Conservation (phyloP, 2,797 vertebrate species). For the Macrochelys suwanniensis region DNA sequence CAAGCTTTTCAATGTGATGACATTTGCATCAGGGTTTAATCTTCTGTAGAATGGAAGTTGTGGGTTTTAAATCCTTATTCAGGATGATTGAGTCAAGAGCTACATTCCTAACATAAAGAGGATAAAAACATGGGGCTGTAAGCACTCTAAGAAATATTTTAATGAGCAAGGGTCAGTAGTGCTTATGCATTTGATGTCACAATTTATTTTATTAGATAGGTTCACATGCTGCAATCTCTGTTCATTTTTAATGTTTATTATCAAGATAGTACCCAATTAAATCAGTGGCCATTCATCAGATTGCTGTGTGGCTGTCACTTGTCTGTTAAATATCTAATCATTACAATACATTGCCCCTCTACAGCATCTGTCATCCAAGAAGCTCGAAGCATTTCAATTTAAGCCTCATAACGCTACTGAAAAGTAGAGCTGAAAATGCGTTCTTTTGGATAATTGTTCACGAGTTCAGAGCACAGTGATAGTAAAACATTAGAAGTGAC, state of each 20-base stretch:
- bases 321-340: neutral
- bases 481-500: constrained; percentile 29
- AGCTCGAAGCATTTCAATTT: constrained; percentile 4
- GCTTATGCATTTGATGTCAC: neutral
- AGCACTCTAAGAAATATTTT: neutral
- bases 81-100: neutral
- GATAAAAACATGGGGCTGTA: neutral
- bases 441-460: constrained; percentile 28
- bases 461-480: neutral
- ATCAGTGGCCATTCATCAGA: neutral
- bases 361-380: constrained; percentile 1
- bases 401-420: neutral
- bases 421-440: neutral
- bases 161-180: neutral
- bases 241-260: neutral
- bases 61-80: neutral
- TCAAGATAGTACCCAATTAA: neutral
- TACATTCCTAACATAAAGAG: neutral
- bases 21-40: neutral
- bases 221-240: neutral
- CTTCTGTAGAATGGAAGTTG: neutral
- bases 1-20: rapidly evolving
- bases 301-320: neutral
- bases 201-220: neutral
- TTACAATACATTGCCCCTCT: neutral